These are phyloP conservation scores for Romanogobio albipinnatus DNA, from an alignment of 2,113 vertebrate genomes.

Conservation along the genomic window DNA sequence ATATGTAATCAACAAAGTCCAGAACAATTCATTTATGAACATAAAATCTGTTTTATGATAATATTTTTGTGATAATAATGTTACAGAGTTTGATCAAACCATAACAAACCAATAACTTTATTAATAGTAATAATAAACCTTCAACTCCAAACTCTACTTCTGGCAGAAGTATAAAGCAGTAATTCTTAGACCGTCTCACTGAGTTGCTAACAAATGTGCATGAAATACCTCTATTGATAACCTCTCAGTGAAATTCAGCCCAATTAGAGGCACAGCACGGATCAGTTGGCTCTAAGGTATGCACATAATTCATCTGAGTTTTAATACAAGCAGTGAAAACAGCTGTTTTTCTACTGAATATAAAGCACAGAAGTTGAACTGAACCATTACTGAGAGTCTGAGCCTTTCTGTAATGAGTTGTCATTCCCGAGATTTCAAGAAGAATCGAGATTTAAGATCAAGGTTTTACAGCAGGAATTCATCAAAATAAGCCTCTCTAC, in stretches of 20 bases:
- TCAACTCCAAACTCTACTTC: background rate
- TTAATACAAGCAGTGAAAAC: constrained; percentile 16
- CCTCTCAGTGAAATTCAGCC: constrained; percentile 32
- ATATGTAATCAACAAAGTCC: constrained; percentile 24
- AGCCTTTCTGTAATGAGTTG: constrained; percentile 24
- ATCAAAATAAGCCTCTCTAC: background rate
- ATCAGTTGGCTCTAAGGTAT: constrained; percentile 32
- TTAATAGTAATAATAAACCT: background rate
- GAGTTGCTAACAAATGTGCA: constrained; percentile 22
- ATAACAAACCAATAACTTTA: background rate
- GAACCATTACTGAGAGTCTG: constrained; percentile 17
- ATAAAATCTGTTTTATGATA: background rate
- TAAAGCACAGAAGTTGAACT: background rate
- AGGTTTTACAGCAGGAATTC: background rate
- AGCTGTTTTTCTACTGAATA: constrained; percentile 26
- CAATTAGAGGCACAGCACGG: constrained; percentile 40
- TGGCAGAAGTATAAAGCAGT: background rate
- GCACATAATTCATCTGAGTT: constrained; percentile 38
- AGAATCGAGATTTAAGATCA: constrained; percentile 19
- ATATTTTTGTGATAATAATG: background rate
- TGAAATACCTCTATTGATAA: constrained; percentile 35
- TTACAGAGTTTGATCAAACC: constrained; percentile 6
- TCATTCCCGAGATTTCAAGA: constrained; percentile 9
- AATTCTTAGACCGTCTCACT: background rate
- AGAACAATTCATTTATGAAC: constrained; percentile 9